phyloP scores from a whole-genome alignment of 2,888 invertebrate genomes.

The Nemurella pictetii region DNA sequence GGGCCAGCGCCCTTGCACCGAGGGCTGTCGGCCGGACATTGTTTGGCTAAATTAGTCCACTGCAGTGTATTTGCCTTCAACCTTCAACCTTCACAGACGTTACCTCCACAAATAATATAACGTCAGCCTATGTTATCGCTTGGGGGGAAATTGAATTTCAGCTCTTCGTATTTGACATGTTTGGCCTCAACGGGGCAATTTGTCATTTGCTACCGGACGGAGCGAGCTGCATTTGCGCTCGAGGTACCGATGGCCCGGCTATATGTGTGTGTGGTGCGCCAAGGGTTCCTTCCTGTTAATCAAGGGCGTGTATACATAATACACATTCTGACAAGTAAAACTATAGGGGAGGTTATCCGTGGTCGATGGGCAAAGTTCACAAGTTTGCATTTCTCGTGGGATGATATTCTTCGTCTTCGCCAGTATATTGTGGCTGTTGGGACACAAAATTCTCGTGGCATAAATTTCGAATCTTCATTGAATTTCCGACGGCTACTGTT shows the following conservation, averaged over 20 bases:
- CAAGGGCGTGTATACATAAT: no score
- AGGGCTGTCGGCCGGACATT: neutral
- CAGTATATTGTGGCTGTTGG: no score
- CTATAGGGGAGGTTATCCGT: no score
- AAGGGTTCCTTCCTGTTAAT: no score
- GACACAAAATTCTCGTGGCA: no score
- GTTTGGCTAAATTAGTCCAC: neutral
- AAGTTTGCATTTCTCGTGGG: no score
- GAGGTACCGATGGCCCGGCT: neutral
- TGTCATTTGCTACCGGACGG: neutral
- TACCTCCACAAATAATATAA: neutral
- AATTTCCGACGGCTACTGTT: no score
- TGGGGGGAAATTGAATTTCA: slow-evolving; percentile 2
- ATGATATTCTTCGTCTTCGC: no score
- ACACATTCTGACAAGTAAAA: no score
- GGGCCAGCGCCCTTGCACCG: neutral
- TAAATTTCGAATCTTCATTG: no score
- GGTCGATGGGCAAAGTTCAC: no score
- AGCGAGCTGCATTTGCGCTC: neutral
- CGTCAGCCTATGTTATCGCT: neutral
- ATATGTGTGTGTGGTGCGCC: neutral
- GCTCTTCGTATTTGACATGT: neutral
- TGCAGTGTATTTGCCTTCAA: neutral
- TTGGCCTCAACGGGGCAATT: neutral
- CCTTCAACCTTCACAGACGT: no score